A percentile compares a stretch with the other conserved stretches of the same genome.
These are phyloP conservation scores for Prorops nasuta DNA, from an alignment of 1,140 invertebrate species.

Conservation along the genomic window DNA sequence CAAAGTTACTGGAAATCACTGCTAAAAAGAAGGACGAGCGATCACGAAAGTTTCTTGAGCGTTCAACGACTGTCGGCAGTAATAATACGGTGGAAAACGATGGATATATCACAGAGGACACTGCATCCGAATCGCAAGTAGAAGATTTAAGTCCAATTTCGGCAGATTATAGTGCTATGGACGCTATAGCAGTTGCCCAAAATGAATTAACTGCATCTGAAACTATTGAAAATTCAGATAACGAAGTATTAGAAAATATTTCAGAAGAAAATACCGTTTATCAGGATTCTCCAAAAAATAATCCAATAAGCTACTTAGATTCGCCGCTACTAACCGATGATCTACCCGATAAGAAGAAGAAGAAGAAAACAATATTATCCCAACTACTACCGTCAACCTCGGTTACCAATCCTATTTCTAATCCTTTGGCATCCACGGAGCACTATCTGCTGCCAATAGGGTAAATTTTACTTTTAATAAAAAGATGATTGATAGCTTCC, in stretches of 20 bases:
- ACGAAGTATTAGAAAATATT: slow-evolving; percentile 32
- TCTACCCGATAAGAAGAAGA: slow-evolving; percentile 61
- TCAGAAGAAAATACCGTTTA: slow-evolving; percentile 42
- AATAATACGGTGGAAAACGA: slow-evolving; percentile 36
- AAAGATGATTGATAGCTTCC: no score
- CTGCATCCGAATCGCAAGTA: slow-evolving; percentile 46
- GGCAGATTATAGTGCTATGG: slow-evolving; percentile 51
- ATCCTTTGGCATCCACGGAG: slow-evolving; percentile 44
- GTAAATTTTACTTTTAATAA: slow-evolving; percentile 32
- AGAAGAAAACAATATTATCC: slow-evolving; percentile 70
- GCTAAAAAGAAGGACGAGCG: slow-evolving; percentile 59
- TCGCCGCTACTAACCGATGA: slow-evolving; percentile 45
- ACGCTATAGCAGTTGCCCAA: slow-evolving; percentile 38
- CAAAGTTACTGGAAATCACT: slow-evolving; percentile 53
- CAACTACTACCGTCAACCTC: slow-evolving; percentile 63
- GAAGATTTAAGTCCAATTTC: slow-evolving; percentile 50
- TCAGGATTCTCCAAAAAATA: slow-evolving; percentile 48
- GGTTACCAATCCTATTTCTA: slow-evolving; percentile 55
- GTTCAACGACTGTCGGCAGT: slow-evolving; percentile 24
- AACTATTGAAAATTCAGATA: slow-evolving; percentile 39
- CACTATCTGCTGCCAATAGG: slow-evolving; percentile 52
- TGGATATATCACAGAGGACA: slow-evolving; percentile 51
- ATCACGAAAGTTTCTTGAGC: slow-evolving; percentile 42
- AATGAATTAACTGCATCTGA: slow-evolving; percentile 22
- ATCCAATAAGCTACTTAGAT: slow-evolving; percentile 54